phyloP scores from a whole-genome alignment of 2,797 vertebrate genomes.

The Melanotaenia pygmaea region DNA sequence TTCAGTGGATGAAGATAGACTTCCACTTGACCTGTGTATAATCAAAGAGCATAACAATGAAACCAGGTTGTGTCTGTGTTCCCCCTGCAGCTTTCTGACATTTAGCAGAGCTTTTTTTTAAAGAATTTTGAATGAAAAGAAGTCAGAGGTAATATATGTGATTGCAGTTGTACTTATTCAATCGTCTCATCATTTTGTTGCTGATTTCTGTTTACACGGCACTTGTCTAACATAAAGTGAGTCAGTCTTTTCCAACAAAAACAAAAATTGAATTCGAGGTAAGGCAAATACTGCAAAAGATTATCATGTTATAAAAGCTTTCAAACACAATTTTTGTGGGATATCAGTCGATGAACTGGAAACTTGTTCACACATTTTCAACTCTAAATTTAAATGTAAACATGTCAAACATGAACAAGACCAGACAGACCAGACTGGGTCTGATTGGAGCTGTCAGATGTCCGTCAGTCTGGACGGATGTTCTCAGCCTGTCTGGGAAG shows the following conservation, averaged over 20 bases:
- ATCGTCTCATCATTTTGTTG: constrained; percentile 23
- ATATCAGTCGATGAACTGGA: constrained; percentile 27
- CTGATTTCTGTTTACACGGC: constrained; percentile 32
- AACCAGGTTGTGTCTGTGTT: constrained; percentile 58
- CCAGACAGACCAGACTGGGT: constrained; percentile 43
- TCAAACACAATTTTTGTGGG: background rate
- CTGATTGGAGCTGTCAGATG: constrained; percentile 58
- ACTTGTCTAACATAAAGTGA: constrained; percentile 2
- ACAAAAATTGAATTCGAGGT: background rate
- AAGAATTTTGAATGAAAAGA: constrained; percentile 58
- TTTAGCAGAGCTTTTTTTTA: constrained; percentile 67
- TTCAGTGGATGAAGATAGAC: constrained; percentile 61
- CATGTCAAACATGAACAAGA: constrained; percentile 48
- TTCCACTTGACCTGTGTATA: constrained; percentile 68
- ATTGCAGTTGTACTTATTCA: constrained; percentile 25
- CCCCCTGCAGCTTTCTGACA: constrained; percentile 70
- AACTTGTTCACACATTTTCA: constrained; percentile 18
- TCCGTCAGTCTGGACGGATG: constrained; percentile 59
- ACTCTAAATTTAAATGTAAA: constrained; percentile 37
- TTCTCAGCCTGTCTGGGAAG: constrained; percentile 66
- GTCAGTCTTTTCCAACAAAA: background rate
- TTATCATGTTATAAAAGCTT: background rate
- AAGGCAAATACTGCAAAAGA: background rate
- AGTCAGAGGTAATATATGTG: constrained; percentile 16
- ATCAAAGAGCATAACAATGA: constrained; percentile 66